Percentiles rank a stretch among this genome's conserved stretches.
Conservation (phyloP, 2,113 vertebrate species). For the Syngnathus scovelli region DNA sequence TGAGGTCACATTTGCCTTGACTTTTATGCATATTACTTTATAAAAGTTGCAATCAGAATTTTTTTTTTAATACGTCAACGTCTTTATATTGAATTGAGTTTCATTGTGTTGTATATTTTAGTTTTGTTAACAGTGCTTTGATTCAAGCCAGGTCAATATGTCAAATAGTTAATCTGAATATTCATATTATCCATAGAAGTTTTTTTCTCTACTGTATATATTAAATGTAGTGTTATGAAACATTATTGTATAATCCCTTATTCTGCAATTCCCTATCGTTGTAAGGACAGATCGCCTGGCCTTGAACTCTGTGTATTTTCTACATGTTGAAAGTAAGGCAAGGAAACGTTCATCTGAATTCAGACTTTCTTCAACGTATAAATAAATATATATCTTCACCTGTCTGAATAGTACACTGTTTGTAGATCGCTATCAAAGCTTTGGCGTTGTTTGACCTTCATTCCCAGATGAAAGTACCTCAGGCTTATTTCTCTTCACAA, state of each 20-base stretch:
- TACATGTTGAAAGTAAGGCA: constrained; percentile 36
- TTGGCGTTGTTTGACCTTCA: constrained; percentile 61
- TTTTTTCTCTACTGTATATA: background rate
- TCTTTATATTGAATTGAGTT: background rate
- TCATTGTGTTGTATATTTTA: too few species aligned
- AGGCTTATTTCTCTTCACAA: constrained; percentile 50
- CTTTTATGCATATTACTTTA: background rate
- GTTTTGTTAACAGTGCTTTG: too few species aligned
- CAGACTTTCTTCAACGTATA: constrained; percentile 35
- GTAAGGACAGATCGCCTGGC: background rate
- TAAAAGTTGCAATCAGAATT: background rate
- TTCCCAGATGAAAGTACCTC: constrained; percentile 53
- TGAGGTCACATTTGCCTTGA: background rate
- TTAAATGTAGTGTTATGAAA: background rate
- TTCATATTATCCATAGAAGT: too few species aligned
- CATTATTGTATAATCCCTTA: background rate
- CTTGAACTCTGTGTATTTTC: constrained; percentile 37
- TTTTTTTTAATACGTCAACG: background rate
- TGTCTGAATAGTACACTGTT: constrained; percentile 59
- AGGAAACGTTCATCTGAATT: constrained; percentile 39
- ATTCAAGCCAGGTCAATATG: too few species aligned
- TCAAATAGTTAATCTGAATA: background rate
- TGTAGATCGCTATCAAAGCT: constrained; percentile 65
- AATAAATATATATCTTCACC: constrained; percentile 48
- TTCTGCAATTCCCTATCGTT: background rate